Percentiles rank a stretch among this genome's conserved stretches.
These are phyloP conservation scores for Drosophila nikananu DNA, from an alignment of 1,140 invertebrate species.

Conservation along the genomic window DNA sequence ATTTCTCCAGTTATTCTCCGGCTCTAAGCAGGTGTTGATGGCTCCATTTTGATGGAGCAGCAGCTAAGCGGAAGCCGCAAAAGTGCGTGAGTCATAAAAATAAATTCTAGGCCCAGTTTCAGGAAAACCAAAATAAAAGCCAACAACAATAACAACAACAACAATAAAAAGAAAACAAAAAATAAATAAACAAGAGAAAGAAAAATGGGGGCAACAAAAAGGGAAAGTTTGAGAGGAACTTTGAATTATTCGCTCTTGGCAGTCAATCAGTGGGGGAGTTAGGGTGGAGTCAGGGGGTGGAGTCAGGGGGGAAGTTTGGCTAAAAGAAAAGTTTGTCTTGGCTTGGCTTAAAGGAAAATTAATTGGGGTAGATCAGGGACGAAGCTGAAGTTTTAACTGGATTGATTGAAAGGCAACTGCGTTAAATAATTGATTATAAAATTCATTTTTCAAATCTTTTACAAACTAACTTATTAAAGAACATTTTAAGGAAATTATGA, in stretches of 20 bases:
- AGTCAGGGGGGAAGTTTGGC: background rate
- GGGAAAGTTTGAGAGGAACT: conserved; percentile 52
- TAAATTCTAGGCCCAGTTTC: conserved; percentile 53
- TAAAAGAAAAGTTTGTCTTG: conserved; percentile 10
- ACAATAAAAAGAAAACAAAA: conserved; percentile 12
- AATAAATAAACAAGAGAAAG: conserved; percentile 26
- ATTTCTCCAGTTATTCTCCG: conserved; percentile 19
- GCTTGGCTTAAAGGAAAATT: conserved; percentile 17
- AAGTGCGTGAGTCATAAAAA: conserved; percentile 83
- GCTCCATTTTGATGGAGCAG: conserved; percentile 77
- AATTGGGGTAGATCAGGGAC: conserved; percentile 24
- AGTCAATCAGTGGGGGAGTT: conserved; percentile 60
- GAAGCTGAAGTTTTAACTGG: conserved; percentile 2
- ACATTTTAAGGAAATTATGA: background rate
- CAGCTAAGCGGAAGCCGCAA: conserved; percentile 77
- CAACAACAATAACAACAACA: background rate
- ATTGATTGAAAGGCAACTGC: conserved; percentile 4
- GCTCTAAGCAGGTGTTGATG: conserved; percentile 75
- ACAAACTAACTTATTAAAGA: background rate
- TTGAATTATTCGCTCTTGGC: conserved; percentile 80
- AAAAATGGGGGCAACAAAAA: conserved; percentile 22
- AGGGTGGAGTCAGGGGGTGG: background rate
- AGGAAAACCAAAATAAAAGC: conserved; percentile 8
- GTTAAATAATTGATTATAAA: conserved; percentile 2
- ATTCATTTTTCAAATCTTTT: background rate